Evolutionary conservation across 2,888 invertebrate genomes (phyloP), one percentile per base, ranked within the genome.

Genomic region (Lasioglossum villosulum): DNA sequence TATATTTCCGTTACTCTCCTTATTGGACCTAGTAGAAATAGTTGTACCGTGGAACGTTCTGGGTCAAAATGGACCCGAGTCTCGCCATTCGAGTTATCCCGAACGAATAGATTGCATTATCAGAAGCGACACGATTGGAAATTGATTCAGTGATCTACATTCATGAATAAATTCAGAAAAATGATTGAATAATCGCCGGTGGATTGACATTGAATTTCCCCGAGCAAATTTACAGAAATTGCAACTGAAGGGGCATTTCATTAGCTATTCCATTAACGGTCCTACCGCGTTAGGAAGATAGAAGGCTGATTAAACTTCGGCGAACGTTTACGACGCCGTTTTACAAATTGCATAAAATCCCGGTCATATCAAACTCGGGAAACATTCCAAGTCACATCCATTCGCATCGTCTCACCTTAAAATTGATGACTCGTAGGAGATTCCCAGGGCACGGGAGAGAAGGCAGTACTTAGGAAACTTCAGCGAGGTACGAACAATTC

Each of bases 311-410:
- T 59, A 59, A 59, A 59, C 59, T 59, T 59, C 59, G 27, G 59
- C 27, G 59, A 27, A 59, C 59, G 59, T 59, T 27, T 27, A 27
- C 59, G 27, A 27, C 59, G 59, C 59, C 59, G 59, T 59, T 59
- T 59, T 59, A 59, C 59, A 59, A 59, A 59, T 59, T 59, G 59
- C 59, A 59, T 59, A 59, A 59, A 59, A 59, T 59, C 59, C 59
- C 59, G 27, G 59, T 27, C 27, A 59, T 59, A 59, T 59, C 59
- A 27, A 59, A 59, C 59, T 59, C 59, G 27, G 59, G 59, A 59
- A 59, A 59, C 59, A 59, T 59, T 59, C 59, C 59, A 59, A 59
- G n/a, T 59, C 59, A 27, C 59, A 59, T 59, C 59, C 59, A 59
- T 59, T 59, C 59, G 59, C 59, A 59, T 59, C 27, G 59, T 27